Base-by-base conservation (phyloP, 2,113 vertebrate genomes). In the Edolisoma coerulescens region DNA sequence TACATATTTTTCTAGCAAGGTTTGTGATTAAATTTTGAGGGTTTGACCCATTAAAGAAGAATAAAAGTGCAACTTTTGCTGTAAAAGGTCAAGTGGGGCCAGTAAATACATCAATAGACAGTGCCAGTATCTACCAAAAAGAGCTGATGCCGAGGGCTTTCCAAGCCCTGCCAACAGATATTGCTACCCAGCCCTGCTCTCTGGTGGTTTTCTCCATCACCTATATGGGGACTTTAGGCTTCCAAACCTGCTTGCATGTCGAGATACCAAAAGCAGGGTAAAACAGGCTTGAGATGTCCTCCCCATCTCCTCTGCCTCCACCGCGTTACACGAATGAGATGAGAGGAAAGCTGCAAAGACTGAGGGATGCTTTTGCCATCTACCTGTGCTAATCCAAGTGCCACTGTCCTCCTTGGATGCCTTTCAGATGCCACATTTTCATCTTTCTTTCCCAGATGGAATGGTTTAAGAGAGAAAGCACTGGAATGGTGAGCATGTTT, bases 301-400 rank as follows among this genome's bases (percentile, higher is more conserved):
- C 68, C 41, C 13, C 4, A 23, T 47, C 20, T 61, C 44, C 39
- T 84, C 13, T 5, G 16, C 57, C 6, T 69, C 30, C 35, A 20
- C 24, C 1, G 0, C 5, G 3, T 39, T 41, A 50, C 1, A 0
- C 16, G 27, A 81, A 24, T 5, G 2, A 87, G 26, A 6, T 47
- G 22, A 68, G 8, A 68, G 52, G 47, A 81, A 63, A 78, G 15
- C 65, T 50, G 17, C 16, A 42, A 68, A 65, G 42, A 10, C 44
- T 10, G 50, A 57, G 42, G 30, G 52, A 41, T 28, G 7, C 35
- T 37, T 12, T 23, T 84, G 59, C 39, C 67, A 70, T 32, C 50
- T 50, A 65, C 49, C 21, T 67, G 10, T 23, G 57, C 59, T 61
- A 54, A 68, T 67, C 53, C 13, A 44, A 26, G 30, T 37, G 59